phyloP scores from a whole-genome alignment of 2,888 invertebrate species.

The Pterobdella sp. region DNA sequence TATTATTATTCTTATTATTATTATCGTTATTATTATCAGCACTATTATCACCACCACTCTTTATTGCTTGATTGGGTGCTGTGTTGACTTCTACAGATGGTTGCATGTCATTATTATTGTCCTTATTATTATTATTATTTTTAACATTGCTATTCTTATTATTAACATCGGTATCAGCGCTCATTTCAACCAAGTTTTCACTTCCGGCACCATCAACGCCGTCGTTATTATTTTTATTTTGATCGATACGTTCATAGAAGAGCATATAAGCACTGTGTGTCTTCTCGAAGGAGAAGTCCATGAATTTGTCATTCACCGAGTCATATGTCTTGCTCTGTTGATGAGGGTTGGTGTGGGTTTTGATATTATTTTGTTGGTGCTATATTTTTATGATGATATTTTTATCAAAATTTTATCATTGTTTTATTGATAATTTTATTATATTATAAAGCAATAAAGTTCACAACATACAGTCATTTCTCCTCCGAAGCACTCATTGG shows the following conservation, averaged over 20 bases:
- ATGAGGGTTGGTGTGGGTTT: conserved; percentile 21
- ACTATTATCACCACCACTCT: not conserved
- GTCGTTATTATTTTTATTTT: not conserved
- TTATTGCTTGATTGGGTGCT: not conserved
- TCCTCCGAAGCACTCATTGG: conserved; percentile 90
- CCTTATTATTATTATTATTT: not conserved
- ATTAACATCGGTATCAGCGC: not conserved
- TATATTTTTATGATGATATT: not conserved
- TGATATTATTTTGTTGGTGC: too few species aligned
- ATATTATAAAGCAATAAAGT: not conserved
- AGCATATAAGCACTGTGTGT: conserved; percentile 95
- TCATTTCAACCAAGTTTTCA: too few species aligned
- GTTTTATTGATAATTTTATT: not conserved
- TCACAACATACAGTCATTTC: conserved; percentile 74
- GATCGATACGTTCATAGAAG: conserved; percentile 70
- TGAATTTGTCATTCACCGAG: conserved; percentile 88
- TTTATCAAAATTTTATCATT: not conserved
- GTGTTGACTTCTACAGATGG: too few species aligned
- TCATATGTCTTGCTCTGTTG: conserved; percentile 87
- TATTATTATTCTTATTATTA: not conserved
- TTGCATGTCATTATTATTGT: conserved; percentile 7
- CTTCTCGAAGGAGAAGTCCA: conserved; percentile 94
- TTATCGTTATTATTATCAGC: conserved; percentile 22
- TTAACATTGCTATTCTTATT: not conserved
- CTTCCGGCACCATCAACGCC: not conserved